A percentile compares a stretch with the other conserved stretches of the same genome.
phyloP scores from a whole-genome alignment of 2,797 vertebrate genomes.

The Taenioides sp. region DNA sequence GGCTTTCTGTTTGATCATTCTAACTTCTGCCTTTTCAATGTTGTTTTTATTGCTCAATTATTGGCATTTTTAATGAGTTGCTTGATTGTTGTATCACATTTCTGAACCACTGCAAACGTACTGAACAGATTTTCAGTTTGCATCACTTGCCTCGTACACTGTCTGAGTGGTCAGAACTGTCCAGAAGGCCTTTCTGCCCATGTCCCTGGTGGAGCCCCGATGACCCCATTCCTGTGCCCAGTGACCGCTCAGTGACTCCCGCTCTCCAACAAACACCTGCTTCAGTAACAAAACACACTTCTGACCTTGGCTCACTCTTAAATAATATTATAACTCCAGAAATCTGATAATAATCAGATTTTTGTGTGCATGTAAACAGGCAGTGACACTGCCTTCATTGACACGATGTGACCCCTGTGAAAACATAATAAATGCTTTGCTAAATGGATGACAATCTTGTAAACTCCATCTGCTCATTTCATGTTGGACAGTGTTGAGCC shows the following conservation, averaged over 20 bases:
- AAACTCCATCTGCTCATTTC: too few species aligned
- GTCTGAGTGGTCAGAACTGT: too few species aligned
- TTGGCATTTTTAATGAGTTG: neutral
- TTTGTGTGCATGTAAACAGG: too few species aligned
- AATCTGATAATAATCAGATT: too few species aligned
- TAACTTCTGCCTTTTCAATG: neutral
- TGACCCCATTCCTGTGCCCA: slow-evolving; percentile 4
- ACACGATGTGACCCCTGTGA: neutral
- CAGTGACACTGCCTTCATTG: neutral
- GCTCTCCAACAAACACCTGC: neutral
- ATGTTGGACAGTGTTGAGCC: too few species aligned
- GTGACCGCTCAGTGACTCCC: neutral
- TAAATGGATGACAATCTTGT: too few species aligned
- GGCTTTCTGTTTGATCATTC: too few species aligned
- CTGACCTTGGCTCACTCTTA: neutral
- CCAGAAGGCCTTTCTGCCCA: neutral
- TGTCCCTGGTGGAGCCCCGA: slow-evolving; percentile 2
- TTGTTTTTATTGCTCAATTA: neutral
- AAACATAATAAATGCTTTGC: neutral
- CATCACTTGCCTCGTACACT: too few species aligned
- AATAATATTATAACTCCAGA: too few species aligned
- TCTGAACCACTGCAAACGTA: neutral
- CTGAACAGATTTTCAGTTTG: neutral
- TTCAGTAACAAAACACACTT: slow-evolving; percentile 2
- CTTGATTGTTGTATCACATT: neutral